Conservation (phyloP, 1,140 invertebrate species). For the Pseudomyrmex pallidus region DNA sequence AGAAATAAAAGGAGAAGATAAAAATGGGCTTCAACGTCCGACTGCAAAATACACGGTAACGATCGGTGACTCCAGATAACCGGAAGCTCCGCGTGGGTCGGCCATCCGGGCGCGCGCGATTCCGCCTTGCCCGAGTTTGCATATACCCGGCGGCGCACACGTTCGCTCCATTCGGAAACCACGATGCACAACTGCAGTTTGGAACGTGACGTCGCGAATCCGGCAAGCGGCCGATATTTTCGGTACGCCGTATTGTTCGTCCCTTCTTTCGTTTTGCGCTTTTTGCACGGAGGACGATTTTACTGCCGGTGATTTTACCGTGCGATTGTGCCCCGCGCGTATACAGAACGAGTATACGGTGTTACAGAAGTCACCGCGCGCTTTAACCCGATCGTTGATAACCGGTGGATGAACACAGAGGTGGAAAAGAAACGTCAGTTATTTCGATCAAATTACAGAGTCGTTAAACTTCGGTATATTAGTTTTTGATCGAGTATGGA, state of each 20-base stretch:
- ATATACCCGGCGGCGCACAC: constrained; percentile 26
- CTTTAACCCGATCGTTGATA: constrained; percentile 29
- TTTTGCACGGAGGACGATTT: constrained; percentile 24
- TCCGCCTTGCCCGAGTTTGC: constrained; percentile 18
- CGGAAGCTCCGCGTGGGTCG: constrained; percentile 47
- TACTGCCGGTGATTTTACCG: constrained; percentile 15
- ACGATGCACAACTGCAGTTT: constrained; percentile 37
- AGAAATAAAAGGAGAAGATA: background rate
- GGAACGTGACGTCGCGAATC: constrained; percentile 12
- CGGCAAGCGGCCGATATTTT: constrained; percentile 17
- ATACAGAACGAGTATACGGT: background rate
- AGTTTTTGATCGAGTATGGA: background rate
- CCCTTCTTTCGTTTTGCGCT: background rate
- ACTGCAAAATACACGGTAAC: constrained; percentile 49
- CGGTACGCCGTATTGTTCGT: constrained; percentile 37
- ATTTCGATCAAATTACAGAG: constrained; percentile 13
- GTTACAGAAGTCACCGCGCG: background rate
- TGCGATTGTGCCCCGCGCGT: background rate
- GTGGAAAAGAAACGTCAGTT: background rate
- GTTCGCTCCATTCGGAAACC: constrained; percentile 42
- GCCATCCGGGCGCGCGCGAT: constrained; percentile 28
- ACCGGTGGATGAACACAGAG: background rate
- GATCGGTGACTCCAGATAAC: constrained; percentile 62
- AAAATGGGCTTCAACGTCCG: constrained; percentile 48
- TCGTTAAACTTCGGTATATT: background rate